Evolutionary conservation across 2,888 invertebrate genomes (phyloP).

Genomic region (Chrysomela aeneicollis): DNA sequence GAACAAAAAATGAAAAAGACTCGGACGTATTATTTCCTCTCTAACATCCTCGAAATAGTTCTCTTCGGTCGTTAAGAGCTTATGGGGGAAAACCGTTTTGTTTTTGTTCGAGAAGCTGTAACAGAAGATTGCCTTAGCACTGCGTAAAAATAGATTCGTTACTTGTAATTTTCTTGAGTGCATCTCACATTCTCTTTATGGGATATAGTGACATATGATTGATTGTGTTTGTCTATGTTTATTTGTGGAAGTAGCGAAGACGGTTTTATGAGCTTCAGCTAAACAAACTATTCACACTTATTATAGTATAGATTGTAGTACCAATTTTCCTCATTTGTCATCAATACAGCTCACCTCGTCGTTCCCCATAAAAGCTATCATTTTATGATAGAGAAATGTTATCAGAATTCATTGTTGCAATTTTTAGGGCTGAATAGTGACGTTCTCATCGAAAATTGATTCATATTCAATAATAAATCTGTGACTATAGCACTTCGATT

Average conservation of each 20-base stretch:
- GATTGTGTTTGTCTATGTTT: conserved; percentile 5
- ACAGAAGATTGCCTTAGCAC: conserved; percentile 22
- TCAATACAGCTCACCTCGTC: too few relatives aligned
- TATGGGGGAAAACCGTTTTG: conserved; percentile 17
- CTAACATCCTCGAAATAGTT: conserved; percentile 28
- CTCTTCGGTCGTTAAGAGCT: conserved; percentile 31
- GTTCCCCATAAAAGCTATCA: too few relatives aligned
- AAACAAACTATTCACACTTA: too few relatives aligned
- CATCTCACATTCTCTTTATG: conserved; percentile 26
- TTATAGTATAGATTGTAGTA: too few relatives aligned
- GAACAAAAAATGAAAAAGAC: conserved; percentile 24
- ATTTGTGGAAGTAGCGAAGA: background rate
- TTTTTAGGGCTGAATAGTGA: too few relatives aligned
- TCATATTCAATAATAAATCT: background rate
- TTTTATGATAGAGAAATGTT: too few relatives aligned
- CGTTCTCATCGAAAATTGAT: background rate
- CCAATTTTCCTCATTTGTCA: too few relatives aligned
- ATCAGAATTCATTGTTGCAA: too few relatives aligned
- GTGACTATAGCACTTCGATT: background rate
- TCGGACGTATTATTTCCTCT: conserved; percentile 27
- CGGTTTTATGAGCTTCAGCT: background rate
- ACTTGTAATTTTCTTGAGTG: conserved; percentile 34
- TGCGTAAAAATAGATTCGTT: conserved; percentile 35
- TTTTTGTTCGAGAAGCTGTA: conserved; percentile 27
- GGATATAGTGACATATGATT: conserved; percentile 28